Evolutionary conservation across 2,797 vertebrate species (phyloP).

Genomic region (Australoheros facetus): DNA sequence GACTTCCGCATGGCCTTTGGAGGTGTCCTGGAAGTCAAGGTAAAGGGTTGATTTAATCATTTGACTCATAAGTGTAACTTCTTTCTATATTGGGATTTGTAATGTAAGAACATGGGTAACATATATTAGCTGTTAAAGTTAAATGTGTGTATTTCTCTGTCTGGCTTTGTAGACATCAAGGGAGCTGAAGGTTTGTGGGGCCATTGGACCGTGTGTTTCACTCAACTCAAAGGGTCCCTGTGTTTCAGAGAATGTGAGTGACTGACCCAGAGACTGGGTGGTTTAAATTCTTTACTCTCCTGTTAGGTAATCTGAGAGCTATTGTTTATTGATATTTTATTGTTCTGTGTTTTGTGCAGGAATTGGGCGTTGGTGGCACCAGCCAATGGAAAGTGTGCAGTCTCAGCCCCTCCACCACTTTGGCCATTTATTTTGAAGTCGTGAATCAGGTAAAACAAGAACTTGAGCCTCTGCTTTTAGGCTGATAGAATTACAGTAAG

Average conservation of each 20-base stretch:
- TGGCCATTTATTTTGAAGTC: conserved; percentile 95
- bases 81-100: not conserved
- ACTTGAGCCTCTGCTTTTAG: not conserved
- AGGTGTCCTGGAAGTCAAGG: conserved; percentile 92
- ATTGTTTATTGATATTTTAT: not conserved
- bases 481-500: not conserved
- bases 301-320: not conserved
- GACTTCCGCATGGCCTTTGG: conserved; percentile 97
- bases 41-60: conserved; percentile 47
- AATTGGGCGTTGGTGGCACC: conserved; percentile 91
- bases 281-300: not conserved
- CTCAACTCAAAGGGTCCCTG: conserved; percentile 89
- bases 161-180: conserved; percentile 85
- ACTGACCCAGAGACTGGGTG: not conserved
- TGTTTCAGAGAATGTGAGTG: conserved; percentile 95
- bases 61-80: not conserved
- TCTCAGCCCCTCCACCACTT: conserved; percentile 88
- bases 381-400: conserved; percentile 96
- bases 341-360: conserved; percentile 62
- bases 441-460: conserved; percentile 90
- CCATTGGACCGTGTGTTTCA: conserved; percentile 93
- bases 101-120: not conserved
- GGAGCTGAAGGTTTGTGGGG: conserved; percentile 93
- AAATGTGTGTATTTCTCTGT: conserved; percentile 4
- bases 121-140: accelerated